Evolutionary conservation across 2,797 vertebrate species (phyloP).

Genomic region (Basileuterus tristriatus): DNA sequence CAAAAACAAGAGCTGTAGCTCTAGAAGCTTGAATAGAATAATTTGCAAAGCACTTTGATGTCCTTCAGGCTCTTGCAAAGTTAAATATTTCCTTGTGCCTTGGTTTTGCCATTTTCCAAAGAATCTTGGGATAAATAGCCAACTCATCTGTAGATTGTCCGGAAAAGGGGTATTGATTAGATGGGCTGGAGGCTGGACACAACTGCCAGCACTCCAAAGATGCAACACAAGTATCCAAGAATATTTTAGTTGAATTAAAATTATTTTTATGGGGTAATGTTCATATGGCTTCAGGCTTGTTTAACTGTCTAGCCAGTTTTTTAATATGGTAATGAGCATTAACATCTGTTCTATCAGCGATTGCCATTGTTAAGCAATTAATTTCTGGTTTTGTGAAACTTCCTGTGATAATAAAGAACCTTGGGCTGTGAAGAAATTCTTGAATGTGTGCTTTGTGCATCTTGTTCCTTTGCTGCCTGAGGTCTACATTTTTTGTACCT

Average conservation of each 20-base stretch:
- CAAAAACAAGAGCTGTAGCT: neutral
- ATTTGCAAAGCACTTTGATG: neutral
- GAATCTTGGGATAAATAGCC: neutral
- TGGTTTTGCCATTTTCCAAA: slow-evolving; percentile 37
- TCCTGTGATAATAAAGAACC: neutral
- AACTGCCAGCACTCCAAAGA: neutral
- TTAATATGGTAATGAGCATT: neutral
- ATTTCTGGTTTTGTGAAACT: slow-evolving; percentile 13
- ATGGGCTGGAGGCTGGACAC: neutral
- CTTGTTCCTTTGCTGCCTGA: neutral
- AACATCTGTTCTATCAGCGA: slow-evolving; percentile 1
- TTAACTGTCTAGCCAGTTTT: neutral
- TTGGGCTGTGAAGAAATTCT: neutral
- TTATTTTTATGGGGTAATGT: neutral
- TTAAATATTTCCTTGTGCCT: neutral
- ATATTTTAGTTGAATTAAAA: neutral
- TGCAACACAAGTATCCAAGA: neutral
- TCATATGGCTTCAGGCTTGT: neutral
- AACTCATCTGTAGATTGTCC: neutral
- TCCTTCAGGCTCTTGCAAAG: neutral
- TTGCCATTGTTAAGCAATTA: slow-evolving; percentile 3
- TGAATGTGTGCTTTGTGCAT: neutral
- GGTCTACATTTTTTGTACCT: neutral
- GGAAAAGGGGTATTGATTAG: neutral
- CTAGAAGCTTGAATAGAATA: neutral